Conservation (phyloP, 2,888 invertebrate genomes). For the Oeneis ivallda region DNA sequence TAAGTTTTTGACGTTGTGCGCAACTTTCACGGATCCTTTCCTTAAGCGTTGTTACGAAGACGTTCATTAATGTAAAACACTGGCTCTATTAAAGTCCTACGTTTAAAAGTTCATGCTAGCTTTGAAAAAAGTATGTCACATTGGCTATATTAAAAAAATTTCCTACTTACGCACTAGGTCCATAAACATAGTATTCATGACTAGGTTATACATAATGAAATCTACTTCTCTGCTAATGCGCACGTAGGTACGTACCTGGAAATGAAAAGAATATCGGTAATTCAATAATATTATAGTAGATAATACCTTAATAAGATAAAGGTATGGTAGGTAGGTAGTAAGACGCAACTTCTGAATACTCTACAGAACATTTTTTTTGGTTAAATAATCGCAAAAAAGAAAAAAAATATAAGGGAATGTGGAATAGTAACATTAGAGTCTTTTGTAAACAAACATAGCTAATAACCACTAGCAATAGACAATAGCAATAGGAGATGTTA, state of each 20-base stretch:
- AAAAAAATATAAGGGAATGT: too few species aligned
- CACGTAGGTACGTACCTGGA: conserved; percentile 72
- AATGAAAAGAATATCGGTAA: conserved; percentile 38
- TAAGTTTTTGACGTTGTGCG: conserved; percentile 54
- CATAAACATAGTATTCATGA: too few species aligned
- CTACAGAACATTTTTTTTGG: not conserved
- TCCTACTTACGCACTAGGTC: conserved; percentile 70
- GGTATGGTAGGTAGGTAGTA: too few species aligned
- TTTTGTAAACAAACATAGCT: too few species aligned
- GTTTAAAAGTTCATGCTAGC: conserved; percentile 33
- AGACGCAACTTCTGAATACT: not conserved
- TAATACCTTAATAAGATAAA: too few species aligned
- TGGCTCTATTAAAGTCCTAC: conserved; percentile 40
- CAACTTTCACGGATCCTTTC: conserved; percentile 45
- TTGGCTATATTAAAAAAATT: conserved; percentile 50
- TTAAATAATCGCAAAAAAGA: not conserved
- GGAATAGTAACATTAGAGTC: not conserved
- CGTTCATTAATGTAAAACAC: conserved; percentile 46
- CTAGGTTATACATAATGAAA: conserved; percentile 53
- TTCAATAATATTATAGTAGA: not conserved
- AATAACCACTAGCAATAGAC: too few species aligned
- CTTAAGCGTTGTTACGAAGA: conserved; percentile 45
- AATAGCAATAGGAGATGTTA: too few species aligned
- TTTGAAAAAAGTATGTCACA: conserved; percentile 14
- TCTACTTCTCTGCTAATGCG: conserved; percentile 67